phyloP scores from a whole-genome alignment of 2,113 vertebrate species.

The Malurus melanocephalus region DNA sequence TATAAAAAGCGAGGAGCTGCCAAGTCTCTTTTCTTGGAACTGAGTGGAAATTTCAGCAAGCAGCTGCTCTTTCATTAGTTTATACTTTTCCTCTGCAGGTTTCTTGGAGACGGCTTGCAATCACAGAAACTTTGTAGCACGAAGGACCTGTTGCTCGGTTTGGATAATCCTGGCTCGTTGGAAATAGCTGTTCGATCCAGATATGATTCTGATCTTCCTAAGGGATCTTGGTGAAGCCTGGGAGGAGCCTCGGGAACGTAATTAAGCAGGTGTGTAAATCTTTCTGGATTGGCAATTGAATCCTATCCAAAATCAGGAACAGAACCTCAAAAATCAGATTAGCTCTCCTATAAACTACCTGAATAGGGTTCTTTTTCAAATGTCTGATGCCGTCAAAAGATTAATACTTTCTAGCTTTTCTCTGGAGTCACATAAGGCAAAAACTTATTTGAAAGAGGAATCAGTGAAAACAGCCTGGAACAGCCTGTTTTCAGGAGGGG shows the following conservation, averaged over 20 bases:
- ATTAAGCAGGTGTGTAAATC: neutral
- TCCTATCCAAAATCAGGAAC: neutral
- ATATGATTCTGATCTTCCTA: neutral
- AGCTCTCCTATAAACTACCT: neutral
- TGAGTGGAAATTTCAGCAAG: constrained; percentile 7
- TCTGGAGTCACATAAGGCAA: neutral
- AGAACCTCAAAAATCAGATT: neutral
- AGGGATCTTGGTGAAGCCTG: neutral
- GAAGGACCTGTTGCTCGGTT: neutral
- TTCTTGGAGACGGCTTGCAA: neutral
- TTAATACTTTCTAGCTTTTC: neutral
- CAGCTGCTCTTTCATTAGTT: constrained; percentile 1
- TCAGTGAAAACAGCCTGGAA: neutral
- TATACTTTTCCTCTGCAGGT: neutral
- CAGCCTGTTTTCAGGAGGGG: neutral
- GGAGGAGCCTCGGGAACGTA: neutral
- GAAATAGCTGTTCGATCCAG: neutral
- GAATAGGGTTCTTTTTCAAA: neutral
- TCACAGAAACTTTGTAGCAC: neutral
- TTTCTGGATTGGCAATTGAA: neutral
- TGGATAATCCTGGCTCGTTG: neutral
- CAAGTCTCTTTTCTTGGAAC: constrained; percentile 26
- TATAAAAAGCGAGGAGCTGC: constrained; percentile 32
- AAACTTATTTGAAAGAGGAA: neutral
- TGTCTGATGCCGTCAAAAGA: neutral